phyloP scores from a whole-genome alignment of 2,888 invertebrate genomes.

The Eugnorisma glareosa region DNA sequence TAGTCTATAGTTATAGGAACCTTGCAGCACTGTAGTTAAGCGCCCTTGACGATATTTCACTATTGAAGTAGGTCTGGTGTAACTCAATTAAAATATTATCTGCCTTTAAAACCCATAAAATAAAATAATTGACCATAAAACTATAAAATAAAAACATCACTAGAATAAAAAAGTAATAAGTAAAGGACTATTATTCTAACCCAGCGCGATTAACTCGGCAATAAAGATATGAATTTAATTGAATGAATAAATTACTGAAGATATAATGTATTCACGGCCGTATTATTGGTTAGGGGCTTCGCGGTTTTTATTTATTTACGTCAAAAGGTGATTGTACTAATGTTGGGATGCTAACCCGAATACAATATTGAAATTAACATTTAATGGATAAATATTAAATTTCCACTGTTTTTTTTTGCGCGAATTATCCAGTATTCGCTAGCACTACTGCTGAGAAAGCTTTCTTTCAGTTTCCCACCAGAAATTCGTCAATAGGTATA shows the following conservation, averaged over 20 bases:
- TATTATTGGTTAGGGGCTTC: slow-evolving; percentile 34
- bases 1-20: neutral
- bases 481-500: too few species aligned
- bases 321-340: slow-evolving; percentile 21
- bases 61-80: neutral
- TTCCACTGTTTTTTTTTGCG: neutral
- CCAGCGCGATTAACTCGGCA: slow-evolving; percentile 32
- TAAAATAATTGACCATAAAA: slow-evolving; percentile 22
- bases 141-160: slow-evolving; percentile 3
- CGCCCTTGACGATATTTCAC: neutral
- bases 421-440: too few species aligned
- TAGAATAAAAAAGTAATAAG: slow-evolving; percentile 14
- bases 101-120: slow-evolving; percentile 19
- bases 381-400: neutral
- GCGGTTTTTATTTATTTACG: slow-evolving; percentile 53
- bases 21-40: neutral
- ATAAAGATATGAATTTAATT: slow-evolving; percentile 59
- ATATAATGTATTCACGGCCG: slow-evolving; percentile 38
- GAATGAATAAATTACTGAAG: slow-evolving; percentile 54
- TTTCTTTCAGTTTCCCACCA: too few species aligned
- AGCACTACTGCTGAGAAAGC: too few species aligned
- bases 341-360: neutral
- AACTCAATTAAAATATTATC: neutral
- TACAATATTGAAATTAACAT: neutral
- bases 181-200: slow-evolving; percentile 11